phyloP scores from a whole-genome alignment of 2,113 vertebrate species.

The Scartelaos histophorus region DNA sequence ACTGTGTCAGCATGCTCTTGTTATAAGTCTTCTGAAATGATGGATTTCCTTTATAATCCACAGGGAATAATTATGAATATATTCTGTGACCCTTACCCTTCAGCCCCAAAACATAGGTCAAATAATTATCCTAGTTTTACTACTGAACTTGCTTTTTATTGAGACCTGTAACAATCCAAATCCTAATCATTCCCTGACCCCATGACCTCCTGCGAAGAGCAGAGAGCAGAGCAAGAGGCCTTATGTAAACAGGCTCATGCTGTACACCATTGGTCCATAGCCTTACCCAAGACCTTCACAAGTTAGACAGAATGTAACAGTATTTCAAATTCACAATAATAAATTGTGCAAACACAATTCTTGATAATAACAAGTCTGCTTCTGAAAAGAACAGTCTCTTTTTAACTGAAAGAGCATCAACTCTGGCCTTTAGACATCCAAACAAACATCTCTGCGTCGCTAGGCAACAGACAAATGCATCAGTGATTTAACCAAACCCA shows the following conservation, averaged over 20 bases:
- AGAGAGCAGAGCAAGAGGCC: not conserved
- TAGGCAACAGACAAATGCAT: constrained; percentile 65
- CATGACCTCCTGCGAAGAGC: not conserved
- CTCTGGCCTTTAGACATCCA: constrained; percentile 33
- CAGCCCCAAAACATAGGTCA: not conserved
- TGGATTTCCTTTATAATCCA: constrained; percentile 5
- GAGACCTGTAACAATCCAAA: not conserved
- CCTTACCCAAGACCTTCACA: not conserved
- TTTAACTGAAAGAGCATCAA: constrained; percentile 41
- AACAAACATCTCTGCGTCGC: constrained; percentile 58
- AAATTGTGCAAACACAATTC: constrained; percentile 8
- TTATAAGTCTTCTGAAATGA: constrained; percentile 18
- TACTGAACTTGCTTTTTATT: constrained; percentile 1
- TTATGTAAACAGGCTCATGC: constrained; percentile 1
- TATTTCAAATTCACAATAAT: not conserved
- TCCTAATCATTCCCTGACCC: not conserved
- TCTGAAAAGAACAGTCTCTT: constrained; percentile 9
- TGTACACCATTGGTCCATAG: not conserved
- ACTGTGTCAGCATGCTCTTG: constrained; percentile 7
- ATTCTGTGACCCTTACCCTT: constrained; percentile 11
- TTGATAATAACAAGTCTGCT: constrained; percentile 15
- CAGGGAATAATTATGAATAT: constrained; percentile 20
- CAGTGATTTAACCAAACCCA: constrained; percentile 58
- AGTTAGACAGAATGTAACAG: constrained; percentile 19
- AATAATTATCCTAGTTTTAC: not conserved